A percentile compares a stretch with the other conserved stretches of the same genome.
Conservation (phyloP, 2,888 invertebrate species). For the Molanna angustata region DNA sequence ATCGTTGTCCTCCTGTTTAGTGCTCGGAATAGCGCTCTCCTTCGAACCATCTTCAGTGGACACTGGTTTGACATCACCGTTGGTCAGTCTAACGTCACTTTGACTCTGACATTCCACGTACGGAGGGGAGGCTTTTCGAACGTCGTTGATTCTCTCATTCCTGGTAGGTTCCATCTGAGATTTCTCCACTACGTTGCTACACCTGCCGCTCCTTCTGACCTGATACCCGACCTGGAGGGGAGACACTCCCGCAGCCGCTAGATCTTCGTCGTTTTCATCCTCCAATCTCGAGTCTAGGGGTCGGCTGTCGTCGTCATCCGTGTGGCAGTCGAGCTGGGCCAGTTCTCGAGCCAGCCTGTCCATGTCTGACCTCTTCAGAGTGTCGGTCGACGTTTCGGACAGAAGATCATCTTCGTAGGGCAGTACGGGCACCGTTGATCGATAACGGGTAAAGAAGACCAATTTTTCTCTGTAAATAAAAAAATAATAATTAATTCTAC, state of each 20-base stretch:
- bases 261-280: background rate
- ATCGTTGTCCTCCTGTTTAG: constrained; percentile 26
- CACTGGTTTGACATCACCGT: constrained; percentile 4
- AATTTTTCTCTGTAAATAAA: constrained; percentile 82
- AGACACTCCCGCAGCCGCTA: background rate
- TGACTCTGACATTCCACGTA: background rate
- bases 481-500: constrained; percentile 22
- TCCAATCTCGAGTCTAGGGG: background rate
- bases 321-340: constrained; percentile 6
- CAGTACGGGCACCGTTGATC: constrained; percentile 71
- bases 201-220: constrained; percentile 28
- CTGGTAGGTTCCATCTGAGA: constrained; percentile 14
- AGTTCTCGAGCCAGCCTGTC: constrained; percentile 8
- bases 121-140: background rate
- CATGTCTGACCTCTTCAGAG: constrained; percentile 14
- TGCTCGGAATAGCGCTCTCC: too few species aligned
- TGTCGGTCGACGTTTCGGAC: constrained; percentile 23
- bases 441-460: constrained; percentile 89
- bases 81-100: constrained; percentile 9
- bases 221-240: constrained; percentile 35
- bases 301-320: background rate
- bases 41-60: background rate
- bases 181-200: constrained; percentile 27
- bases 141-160: background rate
- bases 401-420: constrained; percentile 59